Conservation (phyloP, 2,888 invertebrate genomes). For the Tinea trinotella region DNA sequence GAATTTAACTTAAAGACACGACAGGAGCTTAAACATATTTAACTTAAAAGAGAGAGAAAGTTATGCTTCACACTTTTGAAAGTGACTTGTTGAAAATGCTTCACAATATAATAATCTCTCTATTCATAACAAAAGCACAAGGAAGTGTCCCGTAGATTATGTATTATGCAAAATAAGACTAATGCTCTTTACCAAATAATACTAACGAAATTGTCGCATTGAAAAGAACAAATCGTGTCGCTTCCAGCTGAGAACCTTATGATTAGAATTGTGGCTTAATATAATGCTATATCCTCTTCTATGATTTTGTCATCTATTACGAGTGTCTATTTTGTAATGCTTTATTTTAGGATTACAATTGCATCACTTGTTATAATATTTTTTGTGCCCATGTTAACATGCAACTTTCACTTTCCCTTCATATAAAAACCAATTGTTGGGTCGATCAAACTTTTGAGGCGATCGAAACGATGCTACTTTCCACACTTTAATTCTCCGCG, state of each 20-base stretch:
- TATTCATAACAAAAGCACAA: constrained; percentile 18
- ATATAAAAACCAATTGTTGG: constrained; percentile 5
- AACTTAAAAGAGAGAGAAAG: not conserved
- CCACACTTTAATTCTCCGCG: not conserved
- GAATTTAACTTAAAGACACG: not conserved
- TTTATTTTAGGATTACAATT: constrained; percentile 1
- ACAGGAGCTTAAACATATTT: not conserved
- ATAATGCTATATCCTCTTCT: constrained; percentile 3
- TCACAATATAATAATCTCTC: not conserved
- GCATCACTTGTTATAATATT: not conserved
- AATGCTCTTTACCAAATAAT: constrained; percentile 16
- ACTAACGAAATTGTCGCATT: constrained; percentile 15
- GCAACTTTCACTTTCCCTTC: constrained; percentile 5
- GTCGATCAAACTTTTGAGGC: not conserved
- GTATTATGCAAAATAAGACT: constrained; percentile 21
- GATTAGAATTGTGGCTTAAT: constrained; percentile 2
- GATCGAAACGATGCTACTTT: not conserved
- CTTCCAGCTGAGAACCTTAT: constrained; percentile 17
- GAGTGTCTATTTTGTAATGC: not conserved
- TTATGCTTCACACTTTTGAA: not conserved
- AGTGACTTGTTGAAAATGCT: constrained; percentile 4
- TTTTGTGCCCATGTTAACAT: constrained; percentile 6
- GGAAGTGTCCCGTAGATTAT: constrained; percentile 20
- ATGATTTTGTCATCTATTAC: constrained; percentile 7
- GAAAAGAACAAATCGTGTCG: constrained; percentile 17